phyloP scores from a whole-genome alignment of 2,797 vertebrate genomes.

The Tympanoctomys barrerae region DNA sequence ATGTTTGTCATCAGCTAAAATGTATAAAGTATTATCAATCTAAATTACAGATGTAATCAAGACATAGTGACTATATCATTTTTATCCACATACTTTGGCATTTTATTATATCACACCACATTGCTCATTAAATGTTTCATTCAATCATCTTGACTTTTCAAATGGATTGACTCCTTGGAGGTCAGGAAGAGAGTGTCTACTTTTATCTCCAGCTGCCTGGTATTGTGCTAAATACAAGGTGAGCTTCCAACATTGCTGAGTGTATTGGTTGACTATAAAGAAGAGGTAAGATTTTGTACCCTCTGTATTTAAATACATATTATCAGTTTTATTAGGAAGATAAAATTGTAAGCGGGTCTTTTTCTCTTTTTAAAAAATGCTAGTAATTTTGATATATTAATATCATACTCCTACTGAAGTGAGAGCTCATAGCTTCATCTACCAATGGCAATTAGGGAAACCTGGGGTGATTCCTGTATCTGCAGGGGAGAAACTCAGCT shows the following conservation, averaged over 20 bases:
- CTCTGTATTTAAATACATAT: constrained; percentile 17
- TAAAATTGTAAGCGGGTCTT: not conserved
- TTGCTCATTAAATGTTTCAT: constrained; percentile 47
- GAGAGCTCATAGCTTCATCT: constrained; percentile 60
- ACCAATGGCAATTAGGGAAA: constrained; percentile 58
- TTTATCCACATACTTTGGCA: constrained; percentile 41
- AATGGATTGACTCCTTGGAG: constrained; percentile 39
- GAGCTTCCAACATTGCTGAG: not conserved
- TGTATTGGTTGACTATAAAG: constrained; percentile 7
- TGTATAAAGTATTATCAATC: constrained; percentile 34
- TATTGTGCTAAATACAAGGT: not conserved
- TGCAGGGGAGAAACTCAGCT: constrained; percentile 50
- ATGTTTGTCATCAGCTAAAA: constrained; percentile 55
- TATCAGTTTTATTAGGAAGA: not conserved
- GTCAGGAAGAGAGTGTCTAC: constrained; percentile 2
- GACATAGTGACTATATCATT: constrained; percentile 43
- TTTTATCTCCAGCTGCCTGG: not conserved
- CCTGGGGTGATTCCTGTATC: not conserved
- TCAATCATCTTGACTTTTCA: constrained; percentile 58
- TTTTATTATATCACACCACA: constrained; percentile 28
- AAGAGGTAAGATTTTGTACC: constrained; percentile 16
- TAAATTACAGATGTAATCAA: constrained; percentile 62
- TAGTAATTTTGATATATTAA: constrained; percentile 55
- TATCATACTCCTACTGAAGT: constrained; percentile 16
- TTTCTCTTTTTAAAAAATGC: constrained; percentile 10